These are phyloP conservation scores for Rhinoderma darwinii DNA, from an alignment of 2,113 vertebrate genomes.

Conservation along the genomic window DNA sequence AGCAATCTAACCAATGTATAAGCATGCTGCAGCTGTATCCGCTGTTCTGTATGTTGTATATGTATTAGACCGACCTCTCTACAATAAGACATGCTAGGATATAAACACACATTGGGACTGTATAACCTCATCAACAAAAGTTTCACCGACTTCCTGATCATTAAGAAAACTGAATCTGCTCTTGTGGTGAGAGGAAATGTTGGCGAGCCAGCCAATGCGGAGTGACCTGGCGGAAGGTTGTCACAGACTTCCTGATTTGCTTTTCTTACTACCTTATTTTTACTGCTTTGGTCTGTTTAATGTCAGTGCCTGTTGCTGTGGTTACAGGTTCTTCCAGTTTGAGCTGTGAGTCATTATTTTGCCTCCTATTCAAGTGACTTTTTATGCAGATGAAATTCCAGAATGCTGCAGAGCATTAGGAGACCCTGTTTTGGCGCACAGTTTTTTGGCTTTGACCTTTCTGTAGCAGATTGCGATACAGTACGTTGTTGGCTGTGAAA, in stretches of 20 bases:
- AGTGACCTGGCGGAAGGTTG: background rate
- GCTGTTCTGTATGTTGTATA: background rate
- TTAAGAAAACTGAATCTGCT: background rate
- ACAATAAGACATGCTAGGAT: background rate
- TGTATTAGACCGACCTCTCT: too few species aligned
- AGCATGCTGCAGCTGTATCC: background rate
- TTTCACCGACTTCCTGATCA: background rate
- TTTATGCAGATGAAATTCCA: slow-evolving; percentile 32
- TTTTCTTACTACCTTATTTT: slow-evolving; percentile 18
- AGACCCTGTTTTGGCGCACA: background rate
- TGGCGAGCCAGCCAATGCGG: background rate
- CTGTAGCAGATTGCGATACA: background rate
- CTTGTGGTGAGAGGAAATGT: background rate
- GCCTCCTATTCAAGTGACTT: slow-evolving; percentile 23
- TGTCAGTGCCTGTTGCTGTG: slow-evolving; percentile 40
- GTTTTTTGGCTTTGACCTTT: background rate
- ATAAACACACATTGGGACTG: background rate
- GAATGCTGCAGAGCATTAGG: background rate
- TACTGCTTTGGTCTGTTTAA: slow-evolving; percentile 31
- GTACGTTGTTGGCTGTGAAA: background rate
- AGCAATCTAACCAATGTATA: background rate
- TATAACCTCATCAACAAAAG: background rate
- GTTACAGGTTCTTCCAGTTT: slow-evolving; percentile 27
- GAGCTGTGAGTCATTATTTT: slow-evolving; percentile 41
- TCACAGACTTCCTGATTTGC: slow-evolving; percentile 27